A percentile compares a stretch with the other conserved stretches of the same genome.
phyloP scores from a whole-genome alignment of 1,140 invertebrate species.

The Muscidifurax raptorellus region DNA sequence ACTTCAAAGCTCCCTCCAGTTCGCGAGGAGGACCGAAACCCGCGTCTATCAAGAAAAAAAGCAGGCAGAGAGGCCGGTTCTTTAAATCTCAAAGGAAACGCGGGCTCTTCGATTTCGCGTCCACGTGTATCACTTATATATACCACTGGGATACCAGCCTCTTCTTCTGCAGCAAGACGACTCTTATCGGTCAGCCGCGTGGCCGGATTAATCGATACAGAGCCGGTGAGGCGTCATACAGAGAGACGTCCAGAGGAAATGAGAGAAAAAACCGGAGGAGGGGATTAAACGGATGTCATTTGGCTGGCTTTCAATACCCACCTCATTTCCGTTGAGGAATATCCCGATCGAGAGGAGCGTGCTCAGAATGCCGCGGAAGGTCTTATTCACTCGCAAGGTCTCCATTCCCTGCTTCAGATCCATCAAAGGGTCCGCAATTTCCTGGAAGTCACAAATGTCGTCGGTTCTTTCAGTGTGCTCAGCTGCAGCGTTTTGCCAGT shows the following conservation, averaged over 20 bases:
- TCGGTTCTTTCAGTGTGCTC: slow-evolving; percentile 37
- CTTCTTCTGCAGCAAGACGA: neutral
- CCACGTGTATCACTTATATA: slow-evolving; percentile 16
- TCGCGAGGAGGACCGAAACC: neutral
- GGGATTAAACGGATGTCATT: slow-evolving; percentile 72
- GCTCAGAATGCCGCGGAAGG: slow-evolving; percentile 95
- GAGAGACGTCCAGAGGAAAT: neutral
- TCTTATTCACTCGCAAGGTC: slow-evolving; percentile 91
- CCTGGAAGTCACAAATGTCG: slow-evolving; percentile 78
- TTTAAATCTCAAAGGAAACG: slow-evolving; percentile 14
- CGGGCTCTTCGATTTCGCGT: neutral
- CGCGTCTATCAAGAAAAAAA: neutral
- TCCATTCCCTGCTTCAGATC: slow-evolving; percentile 98
- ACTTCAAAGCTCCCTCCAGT: slow-evolving; percentile 13
- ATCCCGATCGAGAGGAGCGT: slow-evolving; percentile 96
- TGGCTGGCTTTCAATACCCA: slow-evolving; percentile 74
- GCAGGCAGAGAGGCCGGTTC: neutral
- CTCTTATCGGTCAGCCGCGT: neutral
- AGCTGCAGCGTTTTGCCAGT: too few species aligned
- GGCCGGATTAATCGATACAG: slow-evolving; percentile 35
- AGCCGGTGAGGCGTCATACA: neutral
- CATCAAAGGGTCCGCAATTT: slow-evolving; percentile 98
- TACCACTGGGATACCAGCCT: neutral
- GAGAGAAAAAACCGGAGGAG: slow-evolving; percentile 1
- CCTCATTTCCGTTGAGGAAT: slow-evolving; percentile 95